Evolutionary conservation across 2,797 vertebrate species (phyloP).

Genomic region (Sebastiscus albofasciatus): DNA sequence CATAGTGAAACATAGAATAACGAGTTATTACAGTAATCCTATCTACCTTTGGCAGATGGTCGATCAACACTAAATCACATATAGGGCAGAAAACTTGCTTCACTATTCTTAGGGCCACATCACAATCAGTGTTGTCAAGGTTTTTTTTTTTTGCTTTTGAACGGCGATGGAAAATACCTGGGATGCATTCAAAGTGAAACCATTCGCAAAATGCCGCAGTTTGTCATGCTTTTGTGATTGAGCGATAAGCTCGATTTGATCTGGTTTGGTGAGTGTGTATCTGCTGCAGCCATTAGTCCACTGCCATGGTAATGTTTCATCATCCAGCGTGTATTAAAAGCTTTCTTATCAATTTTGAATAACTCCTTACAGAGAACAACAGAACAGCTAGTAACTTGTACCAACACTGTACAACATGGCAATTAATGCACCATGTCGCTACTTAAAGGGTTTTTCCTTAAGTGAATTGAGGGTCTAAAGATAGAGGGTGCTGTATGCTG

Average conservation of each 20-base stretch:
- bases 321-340: neutral
- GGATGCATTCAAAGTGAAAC: neutral
- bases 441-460: neutral
- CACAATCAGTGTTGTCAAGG: neutral
- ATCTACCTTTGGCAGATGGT: neutral
- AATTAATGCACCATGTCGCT: neutral
- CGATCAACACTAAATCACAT: neutral
- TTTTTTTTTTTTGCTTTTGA: slow-evolving; percentile 5
- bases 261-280: neutral
- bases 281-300: neutral
- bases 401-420: neutral
- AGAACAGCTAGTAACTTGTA: neutral
- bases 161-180: neutral
- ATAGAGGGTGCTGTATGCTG: neutral
- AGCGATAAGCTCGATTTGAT: neutral
- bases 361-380: neutral
- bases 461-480: neutral
- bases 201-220: neutral
- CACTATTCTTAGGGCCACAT: neutral
- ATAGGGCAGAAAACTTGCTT: neutral
- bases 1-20: slow-evolving; percentile 3
- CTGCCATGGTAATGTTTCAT: accelerated
- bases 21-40: neutral
- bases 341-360: neutral
- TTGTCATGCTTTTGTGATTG: neutral